Evolutionary conservation across 2,113 vertebrate genomes (phyloP), one percentile per base, ranked within the genome.

Genomic region (Zonotrichia leucophrys): DNA sequence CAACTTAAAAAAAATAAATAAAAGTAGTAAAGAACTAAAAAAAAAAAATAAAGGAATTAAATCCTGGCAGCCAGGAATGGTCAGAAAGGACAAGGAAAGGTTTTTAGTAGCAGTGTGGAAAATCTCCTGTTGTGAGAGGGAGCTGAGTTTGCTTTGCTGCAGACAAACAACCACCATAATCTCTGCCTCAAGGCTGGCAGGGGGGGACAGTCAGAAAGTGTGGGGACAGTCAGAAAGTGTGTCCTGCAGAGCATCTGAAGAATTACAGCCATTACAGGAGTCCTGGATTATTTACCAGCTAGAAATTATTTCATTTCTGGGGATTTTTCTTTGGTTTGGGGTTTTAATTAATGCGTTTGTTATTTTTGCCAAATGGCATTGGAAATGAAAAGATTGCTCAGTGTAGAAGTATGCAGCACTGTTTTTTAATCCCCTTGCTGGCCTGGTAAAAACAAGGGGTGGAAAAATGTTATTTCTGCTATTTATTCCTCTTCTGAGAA

Each of bases 301-400:
- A 35, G n/a, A 90, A 53, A 46, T 41, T 2, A 56, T 46, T 81
- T 5, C 2, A 74, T 66, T 83, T 72, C 22, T 28, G 11, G 5
- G 2, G 6, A 1, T 2, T 25, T 35, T 30, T 33, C 10, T n/a
- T 46, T 42, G 12, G 12, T 35, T 49, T 11, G 27, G 9, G 8
- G 2, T 15, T 42, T 60, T 64, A 75, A 75, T 31, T 4, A 44
- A 22, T 35, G 63, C 39, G 4, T 4, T 15, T 39, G 75, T 33
- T 6, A 22, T 55, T 69, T 79, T 89, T 58, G 21, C 58, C 35
- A 47, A 66, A 44, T 35, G 24, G 4, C 31, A 64, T 42, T 42
- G 23, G 31, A 86, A 87, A 55, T 33, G 12, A 53, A 62, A 56
- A 62, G 19, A 50, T 59, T 67, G 63, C 53, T 77, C 37, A 27